Conservation (phyloP, 2,797 vertebrate genomes). For the Brachyalestes nurse region DNA sequence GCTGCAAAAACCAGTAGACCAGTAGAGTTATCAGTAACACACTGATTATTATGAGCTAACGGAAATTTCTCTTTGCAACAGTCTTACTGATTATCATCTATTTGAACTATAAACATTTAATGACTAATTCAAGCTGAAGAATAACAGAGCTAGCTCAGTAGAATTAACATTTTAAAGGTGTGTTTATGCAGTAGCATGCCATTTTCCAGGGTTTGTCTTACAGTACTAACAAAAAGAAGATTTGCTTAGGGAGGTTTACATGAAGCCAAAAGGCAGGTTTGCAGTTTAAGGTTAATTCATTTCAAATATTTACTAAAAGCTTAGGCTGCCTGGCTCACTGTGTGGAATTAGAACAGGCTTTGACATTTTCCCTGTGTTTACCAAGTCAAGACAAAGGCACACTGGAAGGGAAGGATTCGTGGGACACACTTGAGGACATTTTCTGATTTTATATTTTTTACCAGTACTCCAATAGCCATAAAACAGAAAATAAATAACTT, state of each 20-base stretch:
- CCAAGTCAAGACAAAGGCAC: conserved; percentile 2
- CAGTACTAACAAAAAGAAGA: conserved; percentile 6
- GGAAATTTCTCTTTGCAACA: background rate
- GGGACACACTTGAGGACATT: background rate
- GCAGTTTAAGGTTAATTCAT: conserved; percentile 16
- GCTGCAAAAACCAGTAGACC: background rate
- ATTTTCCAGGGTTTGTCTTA: conserved; percentile 11
- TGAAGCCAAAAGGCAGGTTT: conserved; percentile 24
- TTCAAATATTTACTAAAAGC: conserved; percentile 46
- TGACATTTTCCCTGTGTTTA: conserved; percentile 28
- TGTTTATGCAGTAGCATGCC: background rate
- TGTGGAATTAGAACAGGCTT: conserved; percentile 15
- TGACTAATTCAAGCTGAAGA: background rate
- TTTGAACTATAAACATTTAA: background rate
- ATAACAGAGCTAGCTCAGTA: too few species aligned
- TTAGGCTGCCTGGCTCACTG: conserved; percentile 11
- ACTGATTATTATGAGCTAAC: background rate
- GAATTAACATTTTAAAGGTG: background rate
- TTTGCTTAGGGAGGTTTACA: conserved; percentile 9
- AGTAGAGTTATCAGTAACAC: background rate
- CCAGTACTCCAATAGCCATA: background rate
- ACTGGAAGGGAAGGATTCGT: background rate
- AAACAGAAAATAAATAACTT: background rate
- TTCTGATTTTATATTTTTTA: background rate
- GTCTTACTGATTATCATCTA: background rate